Evolutionary conservation across 37 sponge, comb jelly and placozoan species (phyloP), one percentile per base, ranked within the genome.

Genomic region (Chondrilla cf. caribensis): DNA sequence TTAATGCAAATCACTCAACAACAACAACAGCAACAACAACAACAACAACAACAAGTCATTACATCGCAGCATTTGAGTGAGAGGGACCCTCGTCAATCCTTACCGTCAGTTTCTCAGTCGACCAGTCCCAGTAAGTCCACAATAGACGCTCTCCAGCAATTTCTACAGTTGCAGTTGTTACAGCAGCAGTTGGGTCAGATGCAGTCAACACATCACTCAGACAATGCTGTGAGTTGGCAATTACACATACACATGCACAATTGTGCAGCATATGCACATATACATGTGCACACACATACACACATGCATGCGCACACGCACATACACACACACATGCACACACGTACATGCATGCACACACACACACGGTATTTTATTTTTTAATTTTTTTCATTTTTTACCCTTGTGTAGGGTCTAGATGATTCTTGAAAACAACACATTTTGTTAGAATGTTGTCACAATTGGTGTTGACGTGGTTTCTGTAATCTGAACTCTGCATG

Each of bases 101-200:
- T 33, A 1, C 29, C 68, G 2, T 29, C 68, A 28, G 41, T 3
- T 2, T 37, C 43, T 2, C 43, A 39, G 44, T 6, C 7, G 32
- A 42, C 76, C 43, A 73, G 76, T 43, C 76, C 76, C 3, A 43
- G 24, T 25, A 73, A 73, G 43, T 31, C 76, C 40, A 39, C 44
- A 18, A 17, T 73, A 1, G 76, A 73, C 22, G 36, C 76, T 24
- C 76, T 73, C 2, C 76, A 73, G 41, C 76, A 90, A 22, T 4
- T 86, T 1, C 80, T 90, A 8, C 90, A 90, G 77, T 32, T 83
- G 24, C 86, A 84, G 43, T 80, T 90, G 41, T 86, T 86, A 25
- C 87, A 86, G 44, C 86, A 89, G 41, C 90, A 89, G 80, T 54
- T 47, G 51, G 51, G 51, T 47, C 51, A 47, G 11, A 11, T 47